phyloP scores from a whole-genome alignment of 2,888 invertebrate genomes.

The Tetropium fuscum region DNA sequence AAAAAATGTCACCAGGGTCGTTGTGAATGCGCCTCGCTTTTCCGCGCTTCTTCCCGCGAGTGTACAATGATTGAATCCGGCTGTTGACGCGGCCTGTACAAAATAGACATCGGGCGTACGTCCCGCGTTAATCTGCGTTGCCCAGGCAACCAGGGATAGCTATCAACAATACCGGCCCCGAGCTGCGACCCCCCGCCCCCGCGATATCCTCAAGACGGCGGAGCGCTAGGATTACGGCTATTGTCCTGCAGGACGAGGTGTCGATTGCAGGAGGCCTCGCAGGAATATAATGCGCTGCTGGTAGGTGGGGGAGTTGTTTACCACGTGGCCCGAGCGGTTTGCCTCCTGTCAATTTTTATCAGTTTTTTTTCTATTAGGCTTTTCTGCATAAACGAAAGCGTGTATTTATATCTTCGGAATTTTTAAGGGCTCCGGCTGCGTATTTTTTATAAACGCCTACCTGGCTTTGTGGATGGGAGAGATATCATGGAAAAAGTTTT shows the following conservation, averaged over 20 bases:
- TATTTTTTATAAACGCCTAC: too few species aligned
- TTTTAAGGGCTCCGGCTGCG: too few species aligned
- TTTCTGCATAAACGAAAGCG: too few species aligned
- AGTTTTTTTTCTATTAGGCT: too few species aligned
- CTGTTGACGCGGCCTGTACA: constrained; percentile 62
- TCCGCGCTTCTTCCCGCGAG: constrained; percentile 46
- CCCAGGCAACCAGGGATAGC: constrained; percentile 67
- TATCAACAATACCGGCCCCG: constrained; percentile 64
- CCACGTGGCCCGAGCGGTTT: constrained; percentile 2
- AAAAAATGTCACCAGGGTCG: background rate
- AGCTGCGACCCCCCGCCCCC: constrained; percentile 33
- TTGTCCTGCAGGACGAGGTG: constrained; percentile 47
- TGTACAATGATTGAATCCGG: constrained; percentile 67
- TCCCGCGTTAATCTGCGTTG: constrained; percentile 66
- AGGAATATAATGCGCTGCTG: constrained; percentile 14
- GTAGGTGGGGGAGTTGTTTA: constrained; percentile 1
- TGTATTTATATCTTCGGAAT: too few species aligned
- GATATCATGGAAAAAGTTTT: too few species aligned
- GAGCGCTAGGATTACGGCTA: constrained; percentile 41
- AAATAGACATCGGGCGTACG: constrained; percentile 68
- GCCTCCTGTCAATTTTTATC: too few species aligned
- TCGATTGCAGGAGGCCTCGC: constrained; percentile 42
- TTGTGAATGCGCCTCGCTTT: constrained; percentile 22
- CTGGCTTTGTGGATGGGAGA: too few species aligned
- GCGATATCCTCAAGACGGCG: constrained; percentile 33